A percentile compares a stretch with the other conserved stretches of the same genome.
Conservation (phyloP, 1,140 invertebrate genomes). For the Aphis craccivora region DNA sequence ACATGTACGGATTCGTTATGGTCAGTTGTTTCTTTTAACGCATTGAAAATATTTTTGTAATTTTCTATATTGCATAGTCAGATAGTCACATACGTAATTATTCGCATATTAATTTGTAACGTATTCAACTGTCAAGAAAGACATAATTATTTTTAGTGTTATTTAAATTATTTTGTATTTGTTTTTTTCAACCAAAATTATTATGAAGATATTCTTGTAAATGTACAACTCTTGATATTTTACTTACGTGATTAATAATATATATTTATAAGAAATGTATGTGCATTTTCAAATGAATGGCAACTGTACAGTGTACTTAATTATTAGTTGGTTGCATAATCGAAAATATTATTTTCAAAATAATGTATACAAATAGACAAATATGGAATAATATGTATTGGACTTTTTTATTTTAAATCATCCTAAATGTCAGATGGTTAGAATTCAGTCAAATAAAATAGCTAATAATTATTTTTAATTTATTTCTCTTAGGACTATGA, state of each 20-base stretch:
- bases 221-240: background rate
- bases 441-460: background rate
- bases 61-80: background rate
- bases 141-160: background rate
- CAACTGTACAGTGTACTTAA: background rate
- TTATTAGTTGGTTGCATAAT: background rate
- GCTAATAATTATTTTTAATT: conserved; percentile 21
- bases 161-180: background rate
- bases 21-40: background rate
- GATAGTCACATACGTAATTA: background rate
- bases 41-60: background rate
- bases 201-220: background rate
- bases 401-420: background rate
- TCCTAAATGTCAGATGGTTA: background rate
- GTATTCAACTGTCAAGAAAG: background rate
- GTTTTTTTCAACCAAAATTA: background rate
- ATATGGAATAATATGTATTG: background rate
- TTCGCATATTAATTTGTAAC: conserved; percentile 12
- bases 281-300: background rate
- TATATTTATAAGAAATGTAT: background rate
- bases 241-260: background rate
- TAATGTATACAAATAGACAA: background rate
- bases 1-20: background rate
- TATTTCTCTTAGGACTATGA: background rate
- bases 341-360: background rate